These are phyloP conservation scores for Abrostola tripartita DNA, from an alignment of 2,888 invertebrate species.

Conservation along the genomic window DNA sequence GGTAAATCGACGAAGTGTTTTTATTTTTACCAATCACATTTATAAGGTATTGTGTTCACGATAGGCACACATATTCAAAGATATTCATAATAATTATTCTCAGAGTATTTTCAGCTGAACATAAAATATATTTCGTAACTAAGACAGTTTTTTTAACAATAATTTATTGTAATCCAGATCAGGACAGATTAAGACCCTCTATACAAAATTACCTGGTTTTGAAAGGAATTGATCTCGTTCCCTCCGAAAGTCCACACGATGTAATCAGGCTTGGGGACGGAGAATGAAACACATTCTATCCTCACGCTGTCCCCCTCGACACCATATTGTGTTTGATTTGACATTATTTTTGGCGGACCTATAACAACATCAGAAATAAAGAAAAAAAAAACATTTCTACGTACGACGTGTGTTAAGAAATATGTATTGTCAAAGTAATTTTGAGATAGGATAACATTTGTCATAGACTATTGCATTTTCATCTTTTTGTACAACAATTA, in stretches of 20 bases:
- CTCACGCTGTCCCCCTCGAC: conserved; percentile 93
- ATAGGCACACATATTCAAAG: too few species aligned
- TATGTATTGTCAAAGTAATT: too few species aligned
- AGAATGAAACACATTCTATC: conserved; percentile 96
- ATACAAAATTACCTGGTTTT: conserved; percentile 84
- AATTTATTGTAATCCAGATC: neutral
- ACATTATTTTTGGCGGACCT: conserved; percentile 93
- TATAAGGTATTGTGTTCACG: too few species aligned
- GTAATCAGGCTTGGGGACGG: conserved; percentile 96
- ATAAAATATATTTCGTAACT: too few species aligned
- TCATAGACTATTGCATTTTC: too few species aligned
- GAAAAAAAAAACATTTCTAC: neutral
- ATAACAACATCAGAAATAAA: conserved; percentile 49
- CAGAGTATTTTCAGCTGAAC: too few species aligned
- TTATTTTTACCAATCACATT: too few species aligned
- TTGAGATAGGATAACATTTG: too few species aligned
- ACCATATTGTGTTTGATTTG: conserved; percentile 95
- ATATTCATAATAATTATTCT: too few species aligned
- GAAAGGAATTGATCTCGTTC: conserved; percentile 92
- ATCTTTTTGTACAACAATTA: too few species aligned
- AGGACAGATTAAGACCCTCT: neutral
- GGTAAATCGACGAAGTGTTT: too few species aligned
- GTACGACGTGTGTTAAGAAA: too few species aligned
- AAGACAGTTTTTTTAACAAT: neutral
- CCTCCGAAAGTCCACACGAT: conserved; percentile 96